Base-by-base conservation (phyloP, 2,113 vertebrate genomes). In the Pionites leucogaster region DNA sequence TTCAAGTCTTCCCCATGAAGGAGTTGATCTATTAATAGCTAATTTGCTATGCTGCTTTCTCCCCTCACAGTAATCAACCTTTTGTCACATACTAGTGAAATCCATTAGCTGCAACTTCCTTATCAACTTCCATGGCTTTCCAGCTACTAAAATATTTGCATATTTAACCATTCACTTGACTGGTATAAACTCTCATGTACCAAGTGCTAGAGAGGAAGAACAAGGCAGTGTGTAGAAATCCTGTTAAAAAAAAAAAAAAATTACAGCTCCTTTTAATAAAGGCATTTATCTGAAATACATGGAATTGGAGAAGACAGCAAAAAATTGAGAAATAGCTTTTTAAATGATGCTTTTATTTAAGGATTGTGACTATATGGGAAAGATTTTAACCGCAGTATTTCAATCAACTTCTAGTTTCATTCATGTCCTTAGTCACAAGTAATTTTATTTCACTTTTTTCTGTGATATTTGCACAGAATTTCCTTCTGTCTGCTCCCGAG, bases 31-130 rank as follows among this genome's bases (percentile, higher is more conserved):
- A 92, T 91, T 96, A 97, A 92, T 37, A 89, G 91, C 85, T 97
- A 97, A 97, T 71, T 77, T 62, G 60, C 83, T 64, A 4, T 37
- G 72, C 77, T 89, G 47, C 55, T 69, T 42, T 42, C 9, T 52
- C 8, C 16, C 2, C 10, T 4, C 37, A 17, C 27, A 17, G 71
- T 95, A 92, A 96, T 92, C 96, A 95, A 95, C 83, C 95, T 98
- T 97, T 97, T 97, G 96, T 96, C 97, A 98, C 95, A 96, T 96
- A 97, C 94, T 50, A 97, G 90, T 94, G 96, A 97, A 96, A 97
- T 97, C 96, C 97, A 98, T 97, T 97, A 98, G 95, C 97, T 88
- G 78, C 92, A 91, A 95, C 95, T 93, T 27, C 82, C 59, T 67
- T 44, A 86, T 76, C 80, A 97, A 91, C 92, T 96, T 96, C 82